Base-by-base conservation (phyloP, 1,140 invertebrate species). In the Brachionus angularis region DNA sequence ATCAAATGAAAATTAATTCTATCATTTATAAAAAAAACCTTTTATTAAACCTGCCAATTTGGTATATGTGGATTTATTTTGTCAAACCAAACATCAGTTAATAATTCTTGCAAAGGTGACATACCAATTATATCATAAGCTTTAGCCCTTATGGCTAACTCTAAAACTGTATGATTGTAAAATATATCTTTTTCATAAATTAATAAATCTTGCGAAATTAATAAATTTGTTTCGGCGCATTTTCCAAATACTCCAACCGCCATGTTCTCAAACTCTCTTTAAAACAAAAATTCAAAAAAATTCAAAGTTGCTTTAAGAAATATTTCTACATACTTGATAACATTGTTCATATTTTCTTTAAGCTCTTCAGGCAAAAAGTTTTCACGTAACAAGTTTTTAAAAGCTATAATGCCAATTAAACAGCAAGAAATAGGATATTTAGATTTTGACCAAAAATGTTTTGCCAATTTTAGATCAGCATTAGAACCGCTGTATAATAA, bases 81-180 rank as follows among this genome's bases (percentile, higher is more conserved):
- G n/a, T 67, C 62, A 23, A 67, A 67, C 62, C 62, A 67, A 50
- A 67, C 62, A 67, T 67, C 62, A 16, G 62, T 67, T 31, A 67
- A 23, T 18, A 67, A 31, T 31, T 67, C 42, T 47, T 67, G 62
- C 29, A 50, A 33, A 29, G 62, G 39, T 18, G 29, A 47, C 23
- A 67, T 5, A 50, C 62, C 21, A 47, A 33, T 47, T 12, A 67
- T 47, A 16, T 67, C 62, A 47, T 67, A 50, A 2, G 62, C 33
- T 33, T 67, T 8, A 12, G 62, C 29, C 29, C 29, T 50, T 47
- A n/a, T 67, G 16, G 42, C 62, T 14, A 67, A 18, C 25, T 67
- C 62, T 7, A 67, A 23, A 31, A 67, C 25, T 16, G 62, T 67
- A 47, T 50, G 62, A 8, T 46, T 47, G 23, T 67, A 34, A 36